Evolutionary conservation across 2,797 vertebrate species (phyloP).

Genomic region (Vespertilio murinus): DNA sequence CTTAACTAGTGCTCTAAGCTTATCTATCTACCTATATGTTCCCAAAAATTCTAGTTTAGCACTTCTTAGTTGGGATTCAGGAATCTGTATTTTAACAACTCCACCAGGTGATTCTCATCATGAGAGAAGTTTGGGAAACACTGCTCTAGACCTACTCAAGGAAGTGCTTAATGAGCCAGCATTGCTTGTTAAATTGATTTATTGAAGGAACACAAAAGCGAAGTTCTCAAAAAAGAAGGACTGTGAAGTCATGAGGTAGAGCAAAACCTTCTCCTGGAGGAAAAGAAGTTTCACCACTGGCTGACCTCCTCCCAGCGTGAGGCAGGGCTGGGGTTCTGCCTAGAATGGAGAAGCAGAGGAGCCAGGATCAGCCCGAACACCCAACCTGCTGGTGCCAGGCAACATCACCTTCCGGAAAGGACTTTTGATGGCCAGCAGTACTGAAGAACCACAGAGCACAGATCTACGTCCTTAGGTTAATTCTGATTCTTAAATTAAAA

Average conservation of each 20-base stretch:
- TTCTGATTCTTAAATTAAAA: neutral
- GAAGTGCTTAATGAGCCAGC: neutral
- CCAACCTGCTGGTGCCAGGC: neutral
- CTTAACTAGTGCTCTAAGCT: too few relatives aligned
- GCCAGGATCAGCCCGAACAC: neutral
- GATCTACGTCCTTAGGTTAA: neutral
- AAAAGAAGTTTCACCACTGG: neutral
- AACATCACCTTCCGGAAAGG: neutral
- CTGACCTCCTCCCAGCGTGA: rapidly evolving
- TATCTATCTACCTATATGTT: too few relatives aligned
- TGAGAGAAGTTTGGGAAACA: too few relatives aligned
- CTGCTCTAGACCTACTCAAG: neutral
- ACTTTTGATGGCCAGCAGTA: neutral
- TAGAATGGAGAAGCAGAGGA: neutral
- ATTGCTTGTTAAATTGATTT: neutral
- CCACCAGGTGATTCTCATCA: too few relatives aligned
- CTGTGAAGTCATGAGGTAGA: neutral
- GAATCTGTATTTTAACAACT: too few relatives aligned
- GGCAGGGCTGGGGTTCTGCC: neutral
- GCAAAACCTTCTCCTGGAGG: neutral
- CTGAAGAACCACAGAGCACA: neutral
- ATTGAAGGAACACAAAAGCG: neutral
- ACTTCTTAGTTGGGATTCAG: too few relatives aligned
- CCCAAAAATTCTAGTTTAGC: too few relatives aligned
- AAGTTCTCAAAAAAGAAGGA: neutral